Percentiles rank a stretch among this genome's conserved stretches.
phyloP scores from a whole-genome alignment of 2,888 invertebrate species.

The Himalopsyche anomala region DNA sequence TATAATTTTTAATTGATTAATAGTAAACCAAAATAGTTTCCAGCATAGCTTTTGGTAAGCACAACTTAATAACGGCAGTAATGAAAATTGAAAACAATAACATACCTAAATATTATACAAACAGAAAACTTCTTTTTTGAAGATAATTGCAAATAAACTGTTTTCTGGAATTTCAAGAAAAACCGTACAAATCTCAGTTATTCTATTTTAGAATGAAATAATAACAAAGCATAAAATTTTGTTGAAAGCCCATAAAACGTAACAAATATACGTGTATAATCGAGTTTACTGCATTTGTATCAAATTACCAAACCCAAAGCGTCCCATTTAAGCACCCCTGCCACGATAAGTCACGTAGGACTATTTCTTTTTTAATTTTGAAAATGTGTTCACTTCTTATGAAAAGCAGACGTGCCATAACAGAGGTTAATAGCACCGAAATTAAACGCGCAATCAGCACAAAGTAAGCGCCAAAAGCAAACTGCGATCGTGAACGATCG shows the following conservation, averaged over 20 bases:
- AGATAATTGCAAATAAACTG: no score
- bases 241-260: neutral
- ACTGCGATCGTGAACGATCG: slow-evolving; percentile 41
- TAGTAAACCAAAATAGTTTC: no score
- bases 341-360: slow-evolving; percentile 38
- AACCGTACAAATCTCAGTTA: neutral
- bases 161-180: neutral
- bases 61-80: no score
- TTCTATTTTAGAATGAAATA: neutral
- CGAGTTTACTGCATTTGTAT: slow-evolving; percentile 23
- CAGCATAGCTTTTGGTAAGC: no score
- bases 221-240: slow-evolving; percentile 9
- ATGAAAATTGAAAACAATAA: no score
- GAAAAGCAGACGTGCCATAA: slow-evolving; percentile 41
- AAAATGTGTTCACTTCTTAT: slow-evolving; percentile 42
- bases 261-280: slow-evolving; percentile 23
- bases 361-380: slow-evolving; percentile 33
- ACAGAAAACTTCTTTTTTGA: no score
- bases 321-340: slow-evolving; percentile 31
- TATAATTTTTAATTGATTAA: no score
- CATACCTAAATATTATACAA: no score
- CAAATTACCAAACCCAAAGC: slow-evolving; percentile 29
- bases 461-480: slow-evolving; percentile 41
- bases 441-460: slow-evolving; percentile 43
- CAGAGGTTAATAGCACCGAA: slow-evolving; percentile 40